Evolutionary conservation across 2,888 invertebrate species (phyloP).

Genomic region (Macrophya annulata): DNA sequence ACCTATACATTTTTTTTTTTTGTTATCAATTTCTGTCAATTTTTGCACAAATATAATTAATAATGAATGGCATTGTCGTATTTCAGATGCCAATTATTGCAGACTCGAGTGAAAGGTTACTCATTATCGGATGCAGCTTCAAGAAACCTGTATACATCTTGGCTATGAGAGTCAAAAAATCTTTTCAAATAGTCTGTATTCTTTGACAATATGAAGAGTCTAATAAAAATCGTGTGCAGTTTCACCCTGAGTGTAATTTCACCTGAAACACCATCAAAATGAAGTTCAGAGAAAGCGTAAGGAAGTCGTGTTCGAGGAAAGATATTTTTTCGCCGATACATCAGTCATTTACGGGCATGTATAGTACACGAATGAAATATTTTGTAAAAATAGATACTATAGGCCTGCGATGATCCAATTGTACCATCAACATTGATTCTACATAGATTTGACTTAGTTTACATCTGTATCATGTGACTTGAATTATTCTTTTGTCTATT

Average conservation of each 20-base stretch:
- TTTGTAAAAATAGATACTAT: no score
- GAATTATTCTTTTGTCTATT: no score
- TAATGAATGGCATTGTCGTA: background rate
- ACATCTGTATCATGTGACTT: no score
- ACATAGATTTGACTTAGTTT: no score
- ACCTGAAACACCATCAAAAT: no score
- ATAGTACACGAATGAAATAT: no score
- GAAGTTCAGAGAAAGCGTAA: no score
- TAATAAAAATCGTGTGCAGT: background rate
- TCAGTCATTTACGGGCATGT: no score
- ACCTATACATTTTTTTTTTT: background rate
- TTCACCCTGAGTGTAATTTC: background rate
- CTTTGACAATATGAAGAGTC: background rate
- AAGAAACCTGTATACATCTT: background rate
- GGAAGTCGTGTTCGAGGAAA: background rate
- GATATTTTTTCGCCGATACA: background rate
- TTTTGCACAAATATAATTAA: background rate
- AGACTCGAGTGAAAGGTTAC: constrained; percentile 28
- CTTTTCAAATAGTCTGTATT: background rate
- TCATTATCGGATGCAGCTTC: background rate
- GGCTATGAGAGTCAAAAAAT: background rate
- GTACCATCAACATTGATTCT: no score
- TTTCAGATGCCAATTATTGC: constrained; percentile 45
- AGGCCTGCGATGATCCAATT: no score
- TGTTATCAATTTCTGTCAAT: background rate